Percentiles rank a stretch among this genome's conserved stretches.
These are phyloP conservation scores for Platynereis dumerilii DNA, from an alignment of 2,888 invertebrate genomes.

Conservation along the genomic window DNA sequence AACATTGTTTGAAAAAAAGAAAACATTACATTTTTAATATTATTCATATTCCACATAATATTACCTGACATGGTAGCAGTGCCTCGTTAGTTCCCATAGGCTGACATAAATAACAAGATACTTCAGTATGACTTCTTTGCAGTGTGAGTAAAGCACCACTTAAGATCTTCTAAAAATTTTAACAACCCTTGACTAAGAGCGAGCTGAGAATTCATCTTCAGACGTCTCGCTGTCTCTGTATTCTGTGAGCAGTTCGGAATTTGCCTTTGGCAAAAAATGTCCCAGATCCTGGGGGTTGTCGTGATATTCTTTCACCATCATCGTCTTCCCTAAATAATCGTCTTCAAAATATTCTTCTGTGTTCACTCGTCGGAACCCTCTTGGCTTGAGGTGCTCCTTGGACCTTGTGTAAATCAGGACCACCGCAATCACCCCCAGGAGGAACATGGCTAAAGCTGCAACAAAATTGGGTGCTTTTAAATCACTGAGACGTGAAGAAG, in stretches of 20 bases:
- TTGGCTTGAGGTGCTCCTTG: constrained; percentile 1
- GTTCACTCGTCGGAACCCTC: constrained; percentile 14
- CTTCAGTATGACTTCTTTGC: too few species aligned
- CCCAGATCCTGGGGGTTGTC: constrained; percentile 12
- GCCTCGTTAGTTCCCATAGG: too few species aligned
- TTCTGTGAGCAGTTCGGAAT: background rate
- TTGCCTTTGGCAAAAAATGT: background rate
- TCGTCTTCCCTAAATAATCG: constrained; percentile 16
- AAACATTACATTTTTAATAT: too few species aligned
- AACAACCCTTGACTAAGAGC: too few species aligned
- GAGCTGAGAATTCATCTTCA: background rate
- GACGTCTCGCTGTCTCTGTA: background rate
- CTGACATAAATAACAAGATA: too few species aligned
- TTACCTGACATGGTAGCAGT: too few species aligned
- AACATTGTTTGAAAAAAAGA: too few species aligned
- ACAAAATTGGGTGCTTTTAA: too few species aligned
- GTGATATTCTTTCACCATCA: constrained; percentile 20
- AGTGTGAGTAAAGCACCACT: too few species aligned
- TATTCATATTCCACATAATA: too few species aligned
- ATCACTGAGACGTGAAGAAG: too few species aligned
- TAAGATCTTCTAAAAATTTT: too few species aligned
- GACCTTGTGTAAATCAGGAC: constrained; percentile 17
- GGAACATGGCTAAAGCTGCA: constrained; percentile 24
- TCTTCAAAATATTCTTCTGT: constrained; percentile 24
- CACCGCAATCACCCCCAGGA: constrained; percentile 9